Evolutionary conservation across 1,140 invertebrate genomes (phyloP), one percentile per base, ranked within the genome.

Genomic region (Aphis gossypii): DNA sequence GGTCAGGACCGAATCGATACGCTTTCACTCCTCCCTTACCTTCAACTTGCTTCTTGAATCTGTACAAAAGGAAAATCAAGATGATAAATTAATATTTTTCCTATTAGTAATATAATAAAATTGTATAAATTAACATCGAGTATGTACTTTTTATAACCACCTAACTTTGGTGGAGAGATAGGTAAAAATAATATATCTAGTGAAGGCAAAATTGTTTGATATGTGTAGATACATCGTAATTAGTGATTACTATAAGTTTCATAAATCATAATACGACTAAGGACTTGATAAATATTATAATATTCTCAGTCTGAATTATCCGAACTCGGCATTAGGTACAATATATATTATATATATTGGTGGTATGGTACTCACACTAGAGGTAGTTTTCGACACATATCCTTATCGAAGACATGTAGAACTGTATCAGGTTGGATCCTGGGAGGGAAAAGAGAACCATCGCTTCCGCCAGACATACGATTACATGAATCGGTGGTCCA

Each of bases 391-490:
- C 97, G 95, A 95, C 97, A 98, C 89, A 98, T 96, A 95, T 98
- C 97, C 95, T 98, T 98, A 94, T 98, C 97, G 95, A 97, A 98
- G 1, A 98, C 95, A 94, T 97, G 96, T 4, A 98, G 95, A 0
- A 97, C 96, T 2, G 97, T 97, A 87, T 97, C 96, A 94, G 96
- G 97, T 21, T 96, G 96, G 94, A 98, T 97, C 94, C 97, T 97
- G 0, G 98, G 98, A 1, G 98, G 98, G 95, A 98, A 98, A 92
- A 98, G 98, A 38, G 97, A 98, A 11, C 98, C 98, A 95, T 99
- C 98, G 20, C 97, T 98, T 46, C 97, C 98, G 93, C 97, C 96
- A 0, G 92, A 86, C 30, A 98, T 95, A 86, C 96, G 97, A 95
- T 98, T 98, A 95, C 98, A 98, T 82, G 96, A 95, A 35, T 97